These are phyloP conservation scores for Vidua macroura DNA, from an alignment of 2,113 vertebrate species.

Conservation along the genomic window DNA sequence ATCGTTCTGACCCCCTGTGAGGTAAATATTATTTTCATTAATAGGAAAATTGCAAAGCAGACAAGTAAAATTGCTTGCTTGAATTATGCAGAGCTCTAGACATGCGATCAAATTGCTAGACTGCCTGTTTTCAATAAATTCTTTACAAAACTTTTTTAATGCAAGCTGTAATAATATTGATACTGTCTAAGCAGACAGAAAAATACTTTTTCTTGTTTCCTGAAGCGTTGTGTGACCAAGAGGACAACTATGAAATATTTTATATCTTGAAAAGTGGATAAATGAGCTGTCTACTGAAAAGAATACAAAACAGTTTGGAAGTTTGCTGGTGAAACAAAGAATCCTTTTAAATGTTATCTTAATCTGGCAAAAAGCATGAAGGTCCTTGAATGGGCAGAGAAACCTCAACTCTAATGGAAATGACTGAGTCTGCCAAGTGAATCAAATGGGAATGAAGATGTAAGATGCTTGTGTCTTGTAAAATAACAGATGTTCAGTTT, in stretches of 20 bases:
- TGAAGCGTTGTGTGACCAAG: background rate
- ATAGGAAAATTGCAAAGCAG: conserved; percentile 17
- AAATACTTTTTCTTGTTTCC: background rate
- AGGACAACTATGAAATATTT: background rate
- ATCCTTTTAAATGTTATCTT: background rate
- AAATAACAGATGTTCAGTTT: background rate
- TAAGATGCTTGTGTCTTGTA: background rate
- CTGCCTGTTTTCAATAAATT: background rate
- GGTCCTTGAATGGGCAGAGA: background rate
- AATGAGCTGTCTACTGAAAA: background rate
- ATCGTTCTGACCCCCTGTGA: conserved; percentile 13
- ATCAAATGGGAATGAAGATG: background rate
- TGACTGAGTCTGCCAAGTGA: background rate
- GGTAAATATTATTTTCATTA: conserved; percentile 57
- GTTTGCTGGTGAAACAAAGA: background rate
- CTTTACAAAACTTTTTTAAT: background rate
- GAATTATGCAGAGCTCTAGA: background rate
- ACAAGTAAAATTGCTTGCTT: conserved; percentile 14
- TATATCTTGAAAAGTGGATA: background rate
- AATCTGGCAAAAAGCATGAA: background rate
- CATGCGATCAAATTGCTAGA: background rate
- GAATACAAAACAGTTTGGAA: background rate
- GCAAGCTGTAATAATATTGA: background rate
- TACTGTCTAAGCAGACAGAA: background rate
- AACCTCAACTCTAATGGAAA: background rate